Conservation (phyloP, 1,140 invertebrate genomes). For the Sarcophaga bullata region DNA sequence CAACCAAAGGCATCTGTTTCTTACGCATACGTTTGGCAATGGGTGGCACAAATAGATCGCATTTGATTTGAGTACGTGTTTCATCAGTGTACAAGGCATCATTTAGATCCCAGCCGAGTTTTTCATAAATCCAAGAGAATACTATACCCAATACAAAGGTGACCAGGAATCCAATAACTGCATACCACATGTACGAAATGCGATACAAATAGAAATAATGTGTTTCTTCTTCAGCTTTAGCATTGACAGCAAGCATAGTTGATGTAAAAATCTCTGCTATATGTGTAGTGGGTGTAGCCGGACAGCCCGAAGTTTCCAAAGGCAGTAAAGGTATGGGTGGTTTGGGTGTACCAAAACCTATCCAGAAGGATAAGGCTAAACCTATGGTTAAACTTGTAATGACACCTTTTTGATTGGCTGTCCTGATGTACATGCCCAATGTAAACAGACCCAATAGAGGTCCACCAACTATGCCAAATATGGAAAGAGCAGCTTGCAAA, state of each 20-base stretch:
- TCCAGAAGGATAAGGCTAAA: constrained; percentile 80
- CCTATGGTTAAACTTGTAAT: constrained; percentile 74
- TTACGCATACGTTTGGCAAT: constrained; percentile 67
- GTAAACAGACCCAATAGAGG: constrained; percentile 83
- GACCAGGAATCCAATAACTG: constrained; percentile 74
- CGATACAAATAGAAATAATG: constrained; percentile 60
- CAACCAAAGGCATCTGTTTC: constrained; percentile 55
- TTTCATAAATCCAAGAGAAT: constrained; percentile 66
- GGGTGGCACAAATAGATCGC: constrained; percentile 74
- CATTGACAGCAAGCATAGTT: not conserved
- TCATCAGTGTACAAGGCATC: constrained; percentile 54
- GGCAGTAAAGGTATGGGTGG: constrained; percentile 71
- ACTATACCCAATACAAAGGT: constrained; percentile 76
- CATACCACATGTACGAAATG: constrained; percentile 90
- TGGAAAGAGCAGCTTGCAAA: constrained; percentile 78
- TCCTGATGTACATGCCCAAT: constrained; percentile 77
- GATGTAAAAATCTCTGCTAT: constrained; percentile 44
- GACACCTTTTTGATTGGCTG: constrained; percentile 77
- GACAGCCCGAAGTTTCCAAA: constrained; percentile 71
- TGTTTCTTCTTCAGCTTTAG: constrained; percentile 42
- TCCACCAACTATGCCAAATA: constrained; percentile 84
- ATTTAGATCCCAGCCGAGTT: constrained; percentile 56
- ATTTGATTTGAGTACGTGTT: constrained; percentile 63
- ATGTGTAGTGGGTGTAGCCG: constrained; percentile 47
- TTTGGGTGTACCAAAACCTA: constrained; percentile 85